Evolutionary conservation across 2,797 vertebrate species (phyloP).

Genomic region (Pelochelys cantorii): DNA sequence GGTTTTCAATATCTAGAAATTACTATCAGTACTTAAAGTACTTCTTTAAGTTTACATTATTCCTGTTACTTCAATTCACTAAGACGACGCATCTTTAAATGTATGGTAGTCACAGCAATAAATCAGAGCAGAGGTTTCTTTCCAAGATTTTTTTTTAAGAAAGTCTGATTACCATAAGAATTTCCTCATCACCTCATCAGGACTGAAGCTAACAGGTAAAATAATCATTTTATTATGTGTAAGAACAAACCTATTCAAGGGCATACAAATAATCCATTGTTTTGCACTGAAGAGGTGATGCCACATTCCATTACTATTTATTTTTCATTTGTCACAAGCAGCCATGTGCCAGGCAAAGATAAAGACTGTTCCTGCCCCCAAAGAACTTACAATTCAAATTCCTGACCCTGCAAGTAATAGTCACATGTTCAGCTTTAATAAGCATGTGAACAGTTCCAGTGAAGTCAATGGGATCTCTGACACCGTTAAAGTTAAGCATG

Average conservation of each 20-base stretch:
- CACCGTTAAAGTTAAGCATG: not conserved
- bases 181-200: slow-evolving; percentile 23
- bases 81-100: slow-evolving; percentile 40
- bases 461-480: not conserved
- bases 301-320: not conserved
- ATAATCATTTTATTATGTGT: slow-evolving; percentile 37
- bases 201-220: slow-evolving; percentile 12
- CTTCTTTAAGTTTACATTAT: slow-evolving; percentile 22
- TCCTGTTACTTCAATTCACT: slow-evolving; percentile 24
- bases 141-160: not conserved
- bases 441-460: not conserved
- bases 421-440: not conserved
- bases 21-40: not conserved
- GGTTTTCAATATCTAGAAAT: not conserved
- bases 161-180: slow-evolving; percentile 23
- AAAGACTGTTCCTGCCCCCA: not conserved
- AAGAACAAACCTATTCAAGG: slow-evolving; percentile 14
- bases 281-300: not conserved
- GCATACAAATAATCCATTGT: not conserved
- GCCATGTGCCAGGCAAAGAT: not conserved
- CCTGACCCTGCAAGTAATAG: not conserved
- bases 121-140: slow-evolving; percentile 33
- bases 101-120: slow-evolving; percentile 57
- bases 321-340: not conserved
- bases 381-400: not conserved